Evolutionary conservation across 2,797 vertebrate species (phyloP).

Genomic region (Scarus forsteni): DNA sequence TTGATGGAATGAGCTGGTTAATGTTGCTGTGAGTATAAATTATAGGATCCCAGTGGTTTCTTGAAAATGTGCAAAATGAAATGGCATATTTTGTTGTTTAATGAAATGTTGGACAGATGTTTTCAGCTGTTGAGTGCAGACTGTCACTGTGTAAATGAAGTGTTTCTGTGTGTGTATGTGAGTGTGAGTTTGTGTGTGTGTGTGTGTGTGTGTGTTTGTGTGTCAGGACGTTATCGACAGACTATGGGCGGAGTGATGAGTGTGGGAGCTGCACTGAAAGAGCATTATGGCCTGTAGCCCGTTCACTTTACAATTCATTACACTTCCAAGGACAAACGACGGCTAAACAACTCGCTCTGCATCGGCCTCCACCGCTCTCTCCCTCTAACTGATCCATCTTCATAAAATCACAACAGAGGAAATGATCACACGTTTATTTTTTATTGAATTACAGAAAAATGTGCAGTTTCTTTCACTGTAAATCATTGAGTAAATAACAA

Average conservation of each 20-base stretch:
- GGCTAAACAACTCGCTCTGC: slow-evolving; percentile 57
- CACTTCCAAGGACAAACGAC: slow-evolving; percentile 73
- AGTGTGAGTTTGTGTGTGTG: slow-evolving; percentile 5
- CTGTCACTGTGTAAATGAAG: slow-evolving; percentile 38
- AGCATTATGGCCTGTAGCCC: slow-evolving; percentile 77
- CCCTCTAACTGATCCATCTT: slow-evolving; percentile 33
- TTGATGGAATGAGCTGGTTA: too few species aligned
- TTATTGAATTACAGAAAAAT: slow-evolving; percentile 4
- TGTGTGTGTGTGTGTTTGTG: slow-evolving; percentile 12
- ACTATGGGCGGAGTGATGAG: slow-evolving; percentile 65
- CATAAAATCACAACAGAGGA: slow-evolving; percentile 25
- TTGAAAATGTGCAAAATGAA: background rate
- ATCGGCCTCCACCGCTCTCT: slow-evolving; percentile 27
- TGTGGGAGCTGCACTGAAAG: slow-evolving; percentile 61
- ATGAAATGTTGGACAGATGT: slow-evolving; percentile 25
- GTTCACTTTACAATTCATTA: slow-evolving; percentile 79
- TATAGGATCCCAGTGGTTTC: too few species aligned
- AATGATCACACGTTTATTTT: slow-evolving; percentile 8
- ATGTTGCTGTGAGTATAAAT: too few species aligned
- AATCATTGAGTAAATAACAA: background rate
- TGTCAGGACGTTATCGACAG: slow-evolving; percentile 66
- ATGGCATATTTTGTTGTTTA: background rate
- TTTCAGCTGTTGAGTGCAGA: slow-evolving; percentile 31
- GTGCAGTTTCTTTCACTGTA: background rate
- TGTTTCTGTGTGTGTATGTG: background rate